Base-by-base conservation (phyloP, 2,797 vertebrate species). In the Pseudochirops cupreus region DNA sequence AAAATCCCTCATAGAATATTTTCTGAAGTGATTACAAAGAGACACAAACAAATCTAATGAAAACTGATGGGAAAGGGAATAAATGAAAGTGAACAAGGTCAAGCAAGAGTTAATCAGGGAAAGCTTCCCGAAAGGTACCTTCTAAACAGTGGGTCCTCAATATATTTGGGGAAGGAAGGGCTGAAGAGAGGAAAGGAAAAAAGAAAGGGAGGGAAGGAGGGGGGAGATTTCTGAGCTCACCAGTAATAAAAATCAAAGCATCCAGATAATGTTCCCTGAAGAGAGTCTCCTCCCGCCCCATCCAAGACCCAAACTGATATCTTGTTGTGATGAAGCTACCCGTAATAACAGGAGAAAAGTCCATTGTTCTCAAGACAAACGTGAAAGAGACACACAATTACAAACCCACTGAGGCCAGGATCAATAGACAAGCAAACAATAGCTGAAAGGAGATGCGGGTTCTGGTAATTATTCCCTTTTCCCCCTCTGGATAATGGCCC, bases 351-450 rank as follows among this genome's bases (percentile, higher is more conserved):
- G 18, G n/a, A 39, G 39, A 50, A 46, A 26, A 50, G 24, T 28
- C 39, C 74, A 50, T 50, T 87, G 74, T 87, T 46, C 74, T 50
- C 74, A 87, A 87, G 39, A 87, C 74, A 87, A 87, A 87, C 26
- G 39, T 1, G 74, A 82, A 39, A 82, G 39, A 87, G 74, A 87
- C 74, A 87, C 74, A 82, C 39, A 87, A 50, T 87, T 50, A 87
- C 39, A 87, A 87, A 26, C 74, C 74, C 74, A 87, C 74, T 87
- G 74, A 87, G 74, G 74, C 74, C 74, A 87, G 39, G 74, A 87
- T 87, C 74, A 87, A 87, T 50, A 87, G 74, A 50, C 39, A 87
- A 87, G 74, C 74, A 87, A 50, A 87, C 74, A 50, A 87, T 87
- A 87, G n/a, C 67, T 50, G 74, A 87, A 50, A 87, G 74, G 24